A percentile compares a stretch with the other conserved stretches of the same genome.
Conservation (phyloP, 2,113 vertebrate genomes). For the Thalassoma bifasciatum region DNA sequence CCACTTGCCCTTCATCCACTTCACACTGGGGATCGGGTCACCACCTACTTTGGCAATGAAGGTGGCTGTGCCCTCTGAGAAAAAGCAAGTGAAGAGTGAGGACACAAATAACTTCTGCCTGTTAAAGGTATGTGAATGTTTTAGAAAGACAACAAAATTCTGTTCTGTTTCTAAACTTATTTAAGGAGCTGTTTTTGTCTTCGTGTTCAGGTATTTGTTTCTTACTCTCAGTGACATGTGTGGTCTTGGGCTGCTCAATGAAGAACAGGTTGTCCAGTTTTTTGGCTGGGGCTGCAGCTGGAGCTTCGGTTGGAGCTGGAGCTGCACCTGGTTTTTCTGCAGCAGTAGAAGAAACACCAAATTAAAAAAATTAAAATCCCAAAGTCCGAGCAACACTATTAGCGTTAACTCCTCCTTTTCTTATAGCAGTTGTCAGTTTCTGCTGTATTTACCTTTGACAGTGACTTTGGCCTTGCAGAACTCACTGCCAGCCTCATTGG, state of each 20-base stretch:
- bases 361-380: not conserved
- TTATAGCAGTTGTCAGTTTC: too few species aligned
- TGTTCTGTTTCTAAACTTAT: too few species aligned
- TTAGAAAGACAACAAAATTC: too few species aligned
- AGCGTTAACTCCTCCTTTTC: too few species aligned
- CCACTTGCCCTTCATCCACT: constrained; percentile 99
- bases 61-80: constrained; percentile 91
- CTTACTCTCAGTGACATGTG: constrained; percentile 93
- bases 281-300: constrained; percentile 82
- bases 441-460: constrained; percentile 86
- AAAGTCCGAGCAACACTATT: not conserved
- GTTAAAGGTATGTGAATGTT: too few species aligned
- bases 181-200: too few species aligned
- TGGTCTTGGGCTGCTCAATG: constrained; percentile 90
- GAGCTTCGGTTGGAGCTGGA: constrained; percentile 60
- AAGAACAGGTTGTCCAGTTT: constrained; percentile 93
- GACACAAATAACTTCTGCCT: too few species aligned
- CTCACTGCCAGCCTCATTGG: constrained; percentile 90
- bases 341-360: constrained; percentile 18
- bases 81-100: not conserved
- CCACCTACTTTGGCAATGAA: constrained; percentile 98
- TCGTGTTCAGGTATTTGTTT: too few species aligned
- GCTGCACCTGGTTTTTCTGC: constrained; percentile 86
- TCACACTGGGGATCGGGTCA: constrained; percentile 96
- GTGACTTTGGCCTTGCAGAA: constrained; percentile 92